A percentile compares a stretch with the other conserved stretches of the same genome.
These are phyloP conservation scores for Anthrax anthrax DNA, from an alignment of 2,888 invertebrate species.

Conservation along the genomic window DNA sequence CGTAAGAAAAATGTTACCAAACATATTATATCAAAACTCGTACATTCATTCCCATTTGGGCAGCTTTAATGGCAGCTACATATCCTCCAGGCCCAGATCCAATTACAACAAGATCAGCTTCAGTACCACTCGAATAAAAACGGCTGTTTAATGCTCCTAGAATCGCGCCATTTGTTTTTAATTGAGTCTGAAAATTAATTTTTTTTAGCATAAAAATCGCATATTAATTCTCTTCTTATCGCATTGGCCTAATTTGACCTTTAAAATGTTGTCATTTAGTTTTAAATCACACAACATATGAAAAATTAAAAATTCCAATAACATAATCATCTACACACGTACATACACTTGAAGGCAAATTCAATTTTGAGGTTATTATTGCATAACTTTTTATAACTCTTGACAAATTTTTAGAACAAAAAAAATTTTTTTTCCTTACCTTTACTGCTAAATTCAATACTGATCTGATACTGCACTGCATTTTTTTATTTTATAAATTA, in stretches of 20 bases:
- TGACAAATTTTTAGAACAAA: background rate
- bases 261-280: background rate
- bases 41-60: conserved; percentile 94
- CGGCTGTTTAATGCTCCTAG: conserved; percentile 35
- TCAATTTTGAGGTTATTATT: conserved; percentile 5
- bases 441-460: conserved; percentile 7
- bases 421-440: conserved; percentile 4
- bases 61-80: conserved; percentile 97
- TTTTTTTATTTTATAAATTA: background rate
- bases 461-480: conserved; percentile 11
- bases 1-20: background rate
- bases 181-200: conserved; percentile 18
- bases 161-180: conserved; percentile 30
- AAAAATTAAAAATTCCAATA: too few species aligned
- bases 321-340: too few species aligned
- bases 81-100: conserved; percentile 98
- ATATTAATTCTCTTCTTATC: background rate
- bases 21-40: background rate
- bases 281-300: background rate
- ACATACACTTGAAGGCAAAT: too few species aligned
- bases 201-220: background rate
- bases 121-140: conserved; percentile 55
- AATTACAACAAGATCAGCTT: conserved; percentile 91
- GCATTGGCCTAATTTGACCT: background rate
- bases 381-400: conserved; percentile 4